A percentile compares a stretch with the other conserved stretches of the same genome.
Evolutionary conservation across 2,797 vertebrate species (phyloP).

Genomic region (Diplodus sargus): DNA sequence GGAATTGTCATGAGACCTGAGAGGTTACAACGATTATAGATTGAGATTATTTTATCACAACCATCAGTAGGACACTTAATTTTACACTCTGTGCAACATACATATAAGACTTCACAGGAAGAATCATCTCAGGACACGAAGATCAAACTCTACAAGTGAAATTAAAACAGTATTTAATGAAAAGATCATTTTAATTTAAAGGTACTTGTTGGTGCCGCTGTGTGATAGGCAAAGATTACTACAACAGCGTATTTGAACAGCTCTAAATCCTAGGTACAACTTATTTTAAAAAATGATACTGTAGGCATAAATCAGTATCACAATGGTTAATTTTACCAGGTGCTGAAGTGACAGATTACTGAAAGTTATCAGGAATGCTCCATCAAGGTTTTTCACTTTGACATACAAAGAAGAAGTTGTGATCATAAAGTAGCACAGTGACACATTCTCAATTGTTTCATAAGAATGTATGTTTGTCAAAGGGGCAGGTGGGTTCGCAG

Average conservation of each 20-base stretch:
- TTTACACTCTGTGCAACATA: background rate
- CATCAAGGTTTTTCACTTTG: background rate
- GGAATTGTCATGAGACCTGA: background rate
- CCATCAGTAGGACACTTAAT: background rate
- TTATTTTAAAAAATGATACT: background rate
- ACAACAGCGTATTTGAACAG: background rate
- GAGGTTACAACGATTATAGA: background rate
- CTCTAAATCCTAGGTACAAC: background rate
- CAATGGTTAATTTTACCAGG: background rate
- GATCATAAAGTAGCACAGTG: background rate
- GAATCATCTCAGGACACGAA: no score
- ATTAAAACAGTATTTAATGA: background rate
- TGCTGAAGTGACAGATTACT: background rate
- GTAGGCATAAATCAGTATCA: no score
- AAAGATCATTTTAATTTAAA: background rate
- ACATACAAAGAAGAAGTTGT: background rate
- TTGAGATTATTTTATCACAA: background rate
- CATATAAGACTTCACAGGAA: background rate
- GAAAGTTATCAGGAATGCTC: background rate
- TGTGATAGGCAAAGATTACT: background rate
- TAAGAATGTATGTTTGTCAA: background rate
- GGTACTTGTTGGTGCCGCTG: no score
- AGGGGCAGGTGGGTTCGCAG: no score
- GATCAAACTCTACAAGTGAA: background rate
- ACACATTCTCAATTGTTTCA: background rate